Evolutionary conservation across 2,888 invertebrate genomes (phyloP), one percentile per base, ranked within the genome.

Genomic region (Callyntrura sp.): DNA sequence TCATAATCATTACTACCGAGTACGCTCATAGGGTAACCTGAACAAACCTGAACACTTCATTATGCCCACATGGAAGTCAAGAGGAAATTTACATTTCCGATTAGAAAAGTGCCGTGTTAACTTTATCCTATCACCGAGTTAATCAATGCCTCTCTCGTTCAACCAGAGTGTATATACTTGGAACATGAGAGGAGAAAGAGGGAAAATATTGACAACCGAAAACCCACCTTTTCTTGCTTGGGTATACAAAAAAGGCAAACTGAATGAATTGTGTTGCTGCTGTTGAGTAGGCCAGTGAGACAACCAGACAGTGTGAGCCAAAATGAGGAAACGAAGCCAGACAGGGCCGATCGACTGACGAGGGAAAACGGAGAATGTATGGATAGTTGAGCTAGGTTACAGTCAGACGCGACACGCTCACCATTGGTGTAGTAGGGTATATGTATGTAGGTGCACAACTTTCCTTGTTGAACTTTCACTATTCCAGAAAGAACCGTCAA

Each of bases 301-400:
- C 84, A 84, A 20, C 60, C 25, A 76, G 73, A 65, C 68, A 76
- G 35, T 70, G 55, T 70, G 48, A 84, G 35, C 78, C 51, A 85
- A 78, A n/a, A 73, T 70, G 55, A 45, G 73, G 48, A 79, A 79
- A 79, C 28, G n/a, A 79, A 85, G 73, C 89, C 89, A 90, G 89
- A 90, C 89, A 35, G 60, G 76, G 48, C 23, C 81, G 82, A 55
- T 57, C 68, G 83, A 76, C 85, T 65, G 89, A 81, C 86, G 78
- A 78, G 68, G 25, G 45, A 84, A 76, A 85, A 79, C 48, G 85
- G 89, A 90, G 89, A 90, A 90, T 85, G 85, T 79, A 85, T 73
- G 88, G 79, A 90, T 57, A 17, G 68, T 90, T 90, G 89, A 85
- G 89, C 60, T 85, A 90, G 89, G 89, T 85, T 89, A 70, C 45